phyloP scores from a whole-genome alignment of 2,888 invertebrate genomes.

The Romanomermis culicivorax region DNA sequence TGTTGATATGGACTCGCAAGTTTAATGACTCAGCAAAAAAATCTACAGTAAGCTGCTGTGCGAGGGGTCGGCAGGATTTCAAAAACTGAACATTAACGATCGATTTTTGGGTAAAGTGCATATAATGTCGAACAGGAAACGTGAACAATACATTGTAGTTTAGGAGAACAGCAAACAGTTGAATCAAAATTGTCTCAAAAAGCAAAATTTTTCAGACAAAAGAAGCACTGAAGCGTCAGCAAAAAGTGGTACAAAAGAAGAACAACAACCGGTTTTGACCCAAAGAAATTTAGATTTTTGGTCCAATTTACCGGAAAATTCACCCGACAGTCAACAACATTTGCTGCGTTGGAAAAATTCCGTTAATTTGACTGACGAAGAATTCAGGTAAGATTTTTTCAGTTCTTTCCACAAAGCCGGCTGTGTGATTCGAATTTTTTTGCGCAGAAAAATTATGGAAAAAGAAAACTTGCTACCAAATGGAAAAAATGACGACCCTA shows the following conservation, averaged over 20 bases:
- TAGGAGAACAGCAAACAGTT: no score
- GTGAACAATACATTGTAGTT: no score
- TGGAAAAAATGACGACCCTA: background rate
- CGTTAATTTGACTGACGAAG: conserved; percentile 7
- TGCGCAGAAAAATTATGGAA: background rate
- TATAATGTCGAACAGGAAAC: no score
- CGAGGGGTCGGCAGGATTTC: no score
- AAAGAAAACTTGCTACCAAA: no score
- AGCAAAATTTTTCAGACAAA: background rate
- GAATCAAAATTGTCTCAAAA: no score
- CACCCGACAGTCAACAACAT: conserved; percentile 5
- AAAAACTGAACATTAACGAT: no score
- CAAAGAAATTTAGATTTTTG: conserved; percentile 8
- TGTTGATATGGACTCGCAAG: no score
- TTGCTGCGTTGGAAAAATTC: conserved; percentile 11
- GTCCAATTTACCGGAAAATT: conserved; percentile 9
- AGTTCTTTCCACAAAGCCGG: background rate
- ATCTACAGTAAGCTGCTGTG: no score
- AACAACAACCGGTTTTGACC: conserved; percentile 5
- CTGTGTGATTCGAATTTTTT: background rate
- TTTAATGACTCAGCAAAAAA: no score
- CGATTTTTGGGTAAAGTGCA: no score
- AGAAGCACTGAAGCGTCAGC: background rate
- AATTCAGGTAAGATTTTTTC: background rate
- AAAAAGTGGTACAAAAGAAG: background rate